These are phyloP conservation scores for Ceyx margarethae DNA, from an alignment of 2,113 vertebrate species.

Conservation along the genomic window DNA sequence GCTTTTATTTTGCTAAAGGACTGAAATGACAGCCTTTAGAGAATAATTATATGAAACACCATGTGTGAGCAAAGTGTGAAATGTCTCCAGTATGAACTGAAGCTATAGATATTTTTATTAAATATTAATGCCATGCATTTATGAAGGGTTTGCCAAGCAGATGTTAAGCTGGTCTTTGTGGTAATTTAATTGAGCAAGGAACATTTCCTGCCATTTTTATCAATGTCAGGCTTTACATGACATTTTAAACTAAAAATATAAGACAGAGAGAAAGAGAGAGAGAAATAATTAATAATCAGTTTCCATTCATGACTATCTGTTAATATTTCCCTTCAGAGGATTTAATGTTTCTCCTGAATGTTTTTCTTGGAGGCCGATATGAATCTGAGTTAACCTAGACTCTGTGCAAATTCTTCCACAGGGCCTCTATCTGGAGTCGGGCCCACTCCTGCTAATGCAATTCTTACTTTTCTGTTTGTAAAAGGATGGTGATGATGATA, in stretches of 20 bases:
- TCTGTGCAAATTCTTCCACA: slow-evolving; percentile 67
- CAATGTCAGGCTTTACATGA: slow-evolving; percentile 75
- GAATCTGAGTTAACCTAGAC: slow-evolving; percentile 68
- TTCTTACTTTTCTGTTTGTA: slow-evolving; percentile 65
- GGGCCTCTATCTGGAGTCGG: slow-evolving; percentile 60
- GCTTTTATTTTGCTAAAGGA: slow-evolving; percentile 52
- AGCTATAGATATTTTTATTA: slow-evolving; percentile 75
- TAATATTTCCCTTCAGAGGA: slow-evolving; percentile 73
- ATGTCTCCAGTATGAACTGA: slow-evolving; percentile 67
- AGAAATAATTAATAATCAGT: slow-evolving; percentile 77
- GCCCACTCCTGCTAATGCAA: slow-evolving; percentile 40
- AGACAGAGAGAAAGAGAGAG: slow-evolving; percentile 46
- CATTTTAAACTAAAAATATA: slow-evolving; percentile 75
- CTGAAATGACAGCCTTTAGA: slow-evolving; percentile 44
- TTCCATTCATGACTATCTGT: slow-evolving; percentile 73
- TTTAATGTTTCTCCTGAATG: slow-evolving; percentile 71
- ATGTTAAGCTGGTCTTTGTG: slow-evolving; percentile 70
- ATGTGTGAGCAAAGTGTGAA: slow-evolving; percentile 71
- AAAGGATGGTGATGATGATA: slow-evolving; percentile 38
- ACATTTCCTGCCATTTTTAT: slow-evolving; percentile 80
- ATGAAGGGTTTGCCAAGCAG: slow-evolving; percentile 71
- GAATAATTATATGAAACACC: slow-evolving; percentile 72
- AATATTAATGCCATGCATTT: slow-evolving; percentile 76
- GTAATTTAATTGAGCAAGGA: slow-evolving; percentile 76
- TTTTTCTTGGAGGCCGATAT: slow-evolving; percentile 73